These are phyloP conservation scores for Lordiphosa andalusiaca DNA, from an alignment of 2,888 invertebrate species.

Conservation along the genomic window DNA sequence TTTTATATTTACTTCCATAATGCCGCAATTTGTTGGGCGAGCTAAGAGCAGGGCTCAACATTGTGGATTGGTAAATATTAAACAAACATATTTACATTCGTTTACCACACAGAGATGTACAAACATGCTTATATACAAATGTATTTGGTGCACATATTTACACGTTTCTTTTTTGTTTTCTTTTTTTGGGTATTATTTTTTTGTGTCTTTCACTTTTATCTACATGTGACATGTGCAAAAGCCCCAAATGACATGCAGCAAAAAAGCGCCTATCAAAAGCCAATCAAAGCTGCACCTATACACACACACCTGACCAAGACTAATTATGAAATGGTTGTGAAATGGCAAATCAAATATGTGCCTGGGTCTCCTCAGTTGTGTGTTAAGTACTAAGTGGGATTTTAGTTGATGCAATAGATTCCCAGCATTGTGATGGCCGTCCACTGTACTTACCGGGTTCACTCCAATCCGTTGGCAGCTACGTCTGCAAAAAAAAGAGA, in stretches of 20 bases:
- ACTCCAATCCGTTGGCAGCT: conserved; percentile 12
- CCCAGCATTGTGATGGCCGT: conserved; percentile 14
- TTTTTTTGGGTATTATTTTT: conserved; percentile 10
- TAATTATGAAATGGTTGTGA: conserved; percentile 9
- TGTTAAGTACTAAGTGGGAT: conserved; percentile 1
- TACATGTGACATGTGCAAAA: conserved; percentile 52
- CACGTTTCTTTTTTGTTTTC: conserved; percentile 25
- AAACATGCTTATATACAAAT: conserved; percentile 6
- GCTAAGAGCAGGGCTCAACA: background rate
- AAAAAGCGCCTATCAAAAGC: conserved; percentile 6
- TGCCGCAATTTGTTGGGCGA: conserved; percentile 12
- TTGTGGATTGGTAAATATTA: conserved; percentile 52
- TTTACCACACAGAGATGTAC: conserved; percentile 30
- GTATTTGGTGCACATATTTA: conserved; percentile 12
- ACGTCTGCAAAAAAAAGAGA: conserved; percentile 46
- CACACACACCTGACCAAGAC: conserved; percentile 4
- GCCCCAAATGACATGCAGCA: conserved; percentile 44
- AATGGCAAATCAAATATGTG: conserved; percentile 4
- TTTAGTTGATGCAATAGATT: conserved; percentile 12
- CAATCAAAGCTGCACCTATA: conserved; percentile 11
- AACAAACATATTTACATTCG: conserved; percentile 36
- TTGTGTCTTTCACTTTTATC: conserved; percentile 34
- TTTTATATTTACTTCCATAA: conserved; percentile 9
- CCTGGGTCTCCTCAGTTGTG: background rate
- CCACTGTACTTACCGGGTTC: conserved; percentile 18